Evolutionary conservation across 1,140 invertebrate species (phyloP).

Genomic region (Heliothis virescens): DNA sequence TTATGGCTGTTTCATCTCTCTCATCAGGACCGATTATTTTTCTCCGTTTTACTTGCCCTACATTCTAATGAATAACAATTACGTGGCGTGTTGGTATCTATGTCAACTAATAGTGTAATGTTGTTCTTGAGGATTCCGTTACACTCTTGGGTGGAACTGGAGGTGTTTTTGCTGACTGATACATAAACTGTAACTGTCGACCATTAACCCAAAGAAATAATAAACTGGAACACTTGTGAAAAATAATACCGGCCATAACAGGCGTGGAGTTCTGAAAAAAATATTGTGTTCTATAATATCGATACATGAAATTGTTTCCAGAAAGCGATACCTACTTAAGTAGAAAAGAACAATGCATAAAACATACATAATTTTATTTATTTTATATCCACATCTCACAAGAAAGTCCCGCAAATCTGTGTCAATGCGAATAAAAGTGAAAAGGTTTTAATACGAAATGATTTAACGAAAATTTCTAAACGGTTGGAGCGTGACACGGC

Average conservation of each 20-base stretch:
- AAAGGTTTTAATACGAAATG: slow-evolving; percentile 44
- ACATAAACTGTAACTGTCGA: too few relatives aligned
- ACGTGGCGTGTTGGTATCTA: neutral
- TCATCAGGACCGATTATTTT: neutral
- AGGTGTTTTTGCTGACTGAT: too few relatives aligned
- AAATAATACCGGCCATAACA: too few relatives aligned
- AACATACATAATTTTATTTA: neutral
- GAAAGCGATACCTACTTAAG: too few relatives aligned
- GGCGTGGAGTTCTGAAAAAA: too few relatives aligned
- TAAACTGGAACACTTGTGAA: too few relatives aligned
- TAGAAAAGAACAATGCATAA: neutral
- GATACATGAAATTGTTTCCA: too few relatives aligned
- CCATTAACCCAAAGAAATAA: too few relatives aligned
- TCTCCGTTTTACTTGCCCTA: neutral
- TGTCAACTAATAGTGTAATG: too few relatives aligned
- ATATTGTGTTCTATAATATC: too few relatives aligned
- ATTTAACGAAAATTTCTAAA: slow-evolving; percentile 48
- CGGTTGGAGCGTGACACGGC: slow-evolving; percentile 1
- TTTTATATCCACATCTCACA: neutral
- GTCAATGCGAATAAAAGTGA: slow-evolving; percentile 52
- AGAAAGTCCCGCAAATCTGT: slow-evolving; percentile 23
- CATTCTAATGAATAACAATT: neutral
- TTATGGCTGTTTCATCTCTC: neutral
- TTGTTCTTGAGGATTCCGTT: too few relatives aligned
- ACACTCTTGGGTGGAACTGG: too few relatives aligned